Percentiles rank a stretch among this genome's conserved stretches.
These are phyloP conservation scores for Invenusta paracnida DNA, from an alignment of 2,888 invertebrate genomes.

Conservation along the genomic window DNA sequence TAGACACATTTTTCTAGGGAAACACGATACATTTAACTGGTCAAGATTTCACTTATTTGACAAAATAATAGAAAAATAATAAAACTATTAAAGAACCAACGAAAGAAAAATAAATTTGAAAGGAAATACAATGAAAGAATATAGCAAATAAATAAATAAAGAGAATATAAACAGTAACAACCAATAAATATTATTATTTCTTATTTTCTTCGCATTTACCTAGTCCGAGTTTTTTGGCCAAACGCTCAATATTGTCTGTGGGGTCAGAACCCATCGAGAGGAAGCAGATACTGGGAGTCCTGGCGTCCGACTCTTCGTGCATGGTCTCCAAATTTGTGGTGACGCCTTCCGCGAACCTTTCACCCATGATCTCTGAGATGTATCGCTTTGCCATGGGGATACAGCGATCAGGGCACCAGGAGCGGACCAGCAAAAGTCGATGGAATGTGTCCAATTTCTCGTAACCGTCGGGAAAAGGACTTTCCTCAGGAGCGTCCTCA, in stretches of 20 bases:
- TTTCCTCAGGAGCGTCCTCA: conserved; percentile 60
- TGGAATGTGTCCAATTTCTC: conserved; percentile 52
- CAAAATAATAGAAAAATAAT: too few relatives aligned
- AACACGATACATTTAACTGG: too few relatives aligned
- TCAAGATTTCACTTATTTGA: too few relatives aligned
- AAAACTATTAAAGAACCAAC: too few relatives aligned
- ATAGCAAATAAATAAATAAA: too few relatives aligned
- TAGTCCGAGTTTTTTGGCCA: conserved; percentile 79
- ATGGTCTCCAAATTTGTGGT: conserved; percentile 84
- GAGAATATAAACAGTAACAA: too few relatives aligned
- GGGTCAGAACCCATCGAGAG: conserved; percentile 92
- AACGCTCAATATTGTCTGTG: conserved; percentile 79
- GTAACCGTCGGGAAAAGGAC: conserved; percentile 59
- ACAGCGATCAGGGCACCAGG: conserved; percentile 59
- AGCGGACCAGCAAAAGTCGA: conserved; percentile 58
- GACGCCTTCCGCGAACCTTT: conserved; percentile 72
- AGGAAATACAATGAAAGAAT: too few relatives aligned
- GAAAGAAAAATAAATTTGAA: too few relatives aligned
- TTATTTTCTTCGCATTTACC: too few relatives aligned
- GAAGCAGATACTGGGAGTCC: conserved; percentile 83
- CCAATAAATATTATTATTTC: too few relatives aligned
- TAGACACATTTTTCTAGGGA: too few relatives aligned
- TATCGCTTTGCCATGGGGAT: conserved; percentile 61
- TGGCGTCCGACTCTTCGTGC: conserved; percentile 80
- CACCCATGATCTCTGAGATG: conserved; percentile 59